Percentiles rank a stretch among this genome's conserved stretches.
Conservation (phyloP, 2,113 vertebrate species). For the Callopanchax toddi region DNA sequence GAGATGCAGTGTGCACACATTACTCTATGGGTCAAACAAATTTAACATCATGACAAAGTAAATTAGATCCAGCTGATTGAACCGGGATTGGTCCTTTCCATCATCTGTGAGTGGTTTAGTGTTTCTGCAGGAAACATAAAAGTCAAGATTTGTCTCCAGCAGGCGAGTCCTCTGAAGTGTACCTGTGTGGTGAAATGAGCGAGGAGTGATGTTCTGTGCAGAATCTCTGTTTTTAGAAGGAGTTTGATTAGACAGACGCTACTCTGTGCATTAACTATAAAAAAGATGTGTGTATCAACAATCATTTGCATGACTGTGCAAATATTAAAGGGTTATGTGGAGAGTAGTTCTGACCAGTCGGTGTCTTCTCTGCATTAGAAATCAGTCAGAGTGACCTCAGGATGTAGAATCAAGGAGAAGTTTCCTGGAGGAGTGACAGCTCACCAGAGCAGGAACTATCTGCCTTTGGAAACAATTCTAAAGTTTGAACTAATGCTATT, state of each 20-base stretch:
- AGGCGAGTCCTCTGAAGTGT: not conserved
- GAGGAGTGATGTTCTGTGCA: not conserved
- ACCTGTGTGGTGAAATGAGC: not conserved
- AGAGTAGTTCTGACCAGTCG: not conserved
- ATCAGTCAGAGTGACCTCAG: not conserved
- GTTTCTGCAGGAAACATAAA: not conserved
- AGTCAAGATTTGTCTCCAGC: not conserved
- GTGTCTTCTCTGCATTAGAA: not conserved
- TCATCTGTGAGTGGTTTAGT: not conserved
- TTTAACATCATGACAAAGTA: not conserved
- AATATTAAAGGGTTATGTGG: not conserved
- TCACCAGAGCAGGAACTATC: too few relatives aligned
- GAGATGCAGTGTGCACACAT: conserved; percentile 10
- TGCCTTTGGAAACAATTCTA: too few relatives aligned
- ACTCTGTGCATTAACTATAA: too few relatives aligned
- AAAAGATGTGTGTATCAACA: too few relatives aligned
- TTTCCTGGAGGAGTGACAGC: too few relatives aligned
- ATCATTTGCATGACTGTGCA: too few relatives aligned
- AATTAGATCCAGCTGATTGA: not conserved
- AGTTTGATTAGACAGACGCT: too few relatives aligned
- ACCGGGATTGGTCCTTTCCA: not conserved
- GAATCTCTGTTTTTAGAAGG: too few relatives aligned
- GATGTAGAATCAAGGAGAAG: too few relatives aligned
- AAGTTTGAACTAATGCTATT: too few relatives aligned
- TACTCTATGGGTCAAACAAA: conserved; percentile 8